Percentiles rank a stretch among this genome's conserved stretches.
These are phyloP conservation scores for Drosophila paranaensis DNA, from an alignment of 2,888 invertebrate genomes.

Conservation along the genomic window DNA sequence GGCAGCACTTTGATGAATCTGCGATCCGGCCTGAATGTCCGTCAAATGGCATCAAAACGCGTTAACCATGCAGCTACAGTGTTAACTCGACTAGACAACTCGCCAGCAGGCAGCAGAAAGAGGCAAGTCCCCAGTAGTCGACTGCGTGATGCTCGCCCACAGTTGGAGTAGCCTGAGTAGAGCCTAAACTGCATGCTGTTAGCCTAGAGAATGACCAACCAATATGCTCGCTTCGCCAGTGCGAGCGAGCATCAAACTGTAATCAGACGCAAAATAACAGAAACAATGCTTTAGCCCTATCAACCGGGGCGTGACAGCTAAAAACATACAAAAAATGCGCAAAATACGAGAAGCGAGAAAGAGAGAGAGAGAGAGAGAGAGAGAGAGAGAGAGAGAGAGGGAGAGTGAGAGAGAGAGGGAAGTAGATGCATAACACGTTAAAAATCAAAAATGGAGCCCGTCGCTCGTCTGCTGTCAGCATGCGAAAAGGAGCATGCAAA, in stretches of 20 bases:
- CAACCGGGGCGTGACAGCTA: constrained; percentile 6
- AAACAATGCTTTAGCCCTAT: constrained; percentile 2
- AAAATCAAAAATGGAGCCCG: constrained; percentile 29
- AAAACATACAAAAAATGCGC: constrained; percentile 1
- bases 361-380: background rate
- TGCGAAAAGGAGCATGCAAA: background rate
- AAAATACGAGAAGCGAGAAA: constrained; percentile 1
- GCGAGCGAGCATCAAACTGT: background rate
- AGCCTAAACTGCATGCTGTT: background rate
- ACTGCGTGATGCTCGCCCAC: background rate
- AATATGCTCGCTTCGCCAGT: background rate
- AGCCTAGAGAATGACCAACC: background rate
- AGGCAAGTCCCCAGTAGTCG: background rate
- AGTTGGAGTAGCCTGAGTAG: background rate
- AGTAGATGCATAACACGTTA: constrained; percentile 44
- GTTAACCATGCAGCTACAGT: background rate
- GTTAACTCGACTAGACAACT: constrained; percentile 30
- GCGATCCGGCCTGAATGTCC: background rate
- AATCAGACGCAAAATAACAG: constrained; percentile 5
- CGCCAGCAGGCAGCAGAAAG: constrained; percentile 1
- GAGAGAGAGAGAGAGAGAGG: background rate
- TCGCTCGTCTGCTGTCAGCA: constrained; percentile 8
- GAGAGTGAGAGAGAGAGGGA: background rate
- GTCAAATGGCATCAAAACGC: constrained; percentile 10
- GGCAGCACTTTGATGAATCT: constrained; percentile 15